phyloP scores from a whole-genome alignment of 1,140 invertebrate species.

The Orchestia grillus region DNA sequence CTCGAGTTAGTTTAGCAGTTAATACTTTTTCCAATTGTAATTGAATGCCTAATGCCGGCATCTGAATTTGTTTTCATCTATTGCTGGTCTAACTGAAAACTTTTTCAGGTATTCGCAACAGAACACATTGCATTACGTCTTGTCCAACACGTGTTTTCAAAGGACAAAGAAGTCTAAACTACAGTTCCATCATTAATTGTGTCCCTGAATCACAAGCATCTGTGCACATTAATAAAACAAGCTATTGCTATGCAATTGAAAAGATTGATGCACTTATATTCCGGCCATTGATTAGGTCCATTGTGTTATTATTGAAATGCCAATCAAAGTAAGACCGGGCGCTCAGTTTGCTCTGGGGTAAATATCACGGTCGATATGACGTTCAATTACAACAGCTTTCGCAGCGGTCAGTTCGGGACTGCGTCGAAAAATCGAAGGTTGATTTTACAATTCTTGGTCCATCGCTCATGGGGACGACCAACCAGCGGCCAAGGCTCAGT shows the following conservation, averaged over 20 bases:
- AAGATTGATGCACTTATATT: constrained; percentile 28
- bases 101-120: not conserved
- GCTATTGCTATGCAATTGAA: constrained; percentile 23
- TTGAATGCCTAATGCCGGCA: not conserved
- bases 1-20: not conserved
- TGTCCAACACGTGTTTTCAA: not conserved
- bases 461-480: not conserved
- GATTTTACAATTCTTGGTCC: not conserved
- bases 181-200: not conserved
- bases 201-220: not conserved
- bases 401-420: not conserved
- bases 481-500: no score
- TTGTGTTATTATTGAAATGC: constrained; percentile 50
- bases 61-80: not conserved
- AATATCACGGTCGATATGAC: constrained; percentile 4
- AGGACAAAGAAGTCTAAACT: not conserved
- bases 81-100: not conserved
- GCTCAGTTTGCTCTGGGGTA: constrained; percentile 10
- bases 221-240: not conserved
- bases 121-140: not conserved
- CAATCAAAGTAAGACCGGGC: constrained; percentile 34
- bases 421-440: not conserved
- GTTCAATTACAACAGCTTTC: constrained; percentile 8
- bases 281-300: constrained; percentile 19
- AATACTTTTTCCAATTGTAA: not conserved